Evolutionary conservation across 1,140 invertebrate species (phyloP).

Genomic region (Hylaeus anthracinus): DNA sequence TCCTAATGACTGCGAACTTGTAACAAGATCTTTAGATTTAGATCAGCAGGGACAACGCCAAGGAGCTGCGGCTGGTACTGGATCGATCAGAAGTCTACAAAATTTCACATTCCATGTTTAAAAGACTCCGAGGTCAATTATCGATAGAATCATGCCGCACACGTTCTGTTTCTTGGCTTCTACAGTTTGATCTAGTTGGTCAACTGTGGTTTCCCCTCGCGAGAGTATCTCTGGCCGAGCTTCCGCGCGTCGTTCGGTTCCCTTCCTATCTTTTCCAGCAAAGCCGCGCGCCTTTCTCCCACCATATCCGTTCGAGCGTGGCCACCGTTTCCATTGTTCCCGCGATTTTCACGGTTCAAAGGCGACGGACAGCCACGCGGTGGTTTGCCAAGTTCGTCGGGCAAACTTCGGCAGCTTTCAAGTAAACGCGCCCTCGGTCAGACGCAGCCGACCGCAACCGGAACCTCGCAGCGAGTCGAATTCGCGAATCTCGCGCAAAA

Average conservation of each 20-base stretch:
- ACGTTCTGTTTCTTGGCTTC: too few relatives aligned
- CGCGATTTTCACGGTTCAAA: conserved; percentile 64
- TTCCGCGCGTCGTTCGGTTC: conserved; percentile 15
- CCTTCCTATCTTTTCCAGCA: conserved; percentile 8
- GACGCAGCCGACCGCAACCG: conserved; percentile 36
- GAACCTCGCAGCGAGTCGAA: conserved; percentile 26
- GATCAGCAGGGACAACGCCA: too few relatives aligned
- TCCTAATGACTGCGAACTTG: too few relatives aligned
- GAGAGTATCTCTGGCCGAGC: background rate
- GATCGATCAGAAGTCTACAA: too few relatives aligned
- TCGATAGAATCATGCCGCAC: too few relatives aligned
- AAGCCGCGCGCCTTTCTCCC: background rate
- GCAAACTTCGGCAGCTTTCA: conserved; percentile 60
- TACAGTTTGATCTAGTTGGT: too few relatives aligned
- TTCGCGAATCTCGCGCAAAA: conserved; percentile 34
- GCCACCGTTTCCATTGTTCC: conserved; percentile 48
- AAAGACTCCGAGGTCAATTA: too few relatives aligned
- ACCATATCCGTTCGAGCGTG: background rate
- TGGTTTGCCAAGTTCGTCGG: conserved; percentile 56
- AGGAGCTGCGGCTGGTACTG: too few relatives aligned
- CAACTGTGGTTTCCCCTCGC: too few relatives aligned
- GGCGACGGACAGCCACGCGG: conserved; percentile 46
- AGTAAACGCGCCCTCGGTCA: conserved; percentile 22
- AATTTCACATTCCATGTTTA: too few relatives aligned
- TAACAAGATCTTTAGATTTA: too few relatives aligned